Evolutionary conservation across 2,888 invertebrate species (phyloP), one percentile per base, ranked within the genome.

Genomic region (Troides aeacus): DNA sequence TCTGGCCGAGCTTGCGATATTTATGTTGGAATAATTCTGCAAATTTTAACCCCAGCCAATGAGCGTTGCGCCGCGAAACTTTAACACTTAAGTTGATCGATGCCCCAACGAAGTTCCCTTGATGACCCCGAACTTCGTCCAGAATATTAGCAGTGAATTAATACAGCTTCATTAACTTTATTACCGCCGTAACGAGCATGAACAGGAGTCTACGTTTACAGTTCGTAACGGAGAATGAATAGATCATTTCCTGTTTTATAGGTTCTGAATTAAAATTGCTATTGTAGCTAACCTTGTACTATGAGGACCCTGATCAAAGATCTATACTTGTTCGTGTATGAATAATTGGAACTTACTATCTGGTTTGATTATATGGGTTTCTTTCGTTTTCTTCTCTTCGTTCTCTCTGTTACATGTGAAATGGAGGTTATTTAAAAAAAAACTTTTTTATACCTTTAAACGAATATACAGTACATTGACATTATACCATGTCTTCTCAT

Each of bases 71-170:
- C 72, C 71, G 73, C 69, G 66, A 64, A 85, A 85, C 78, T 85
- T 86, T 74, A 73, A 76, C 81, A 80, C 81, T 86, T 83, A 78
- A 72, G 74, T 77, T 82, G 81, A 85, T 81, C 79, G 83, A 85
- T 71, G 73, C 66, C 62, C 73, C 59, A 24, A 64, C 62, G 68
- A 72, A 74, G 75, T 75, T 75, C 72, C 69, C 69, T 62, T 70
- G 74, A 77, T 78, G 75, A 76, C 78, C 53, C 77, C 69, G 77
- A 80, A 66, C 61, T 66, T 66, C 15, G 53, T 53, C 1, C 24
- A 12, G 53, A 24, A 50, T 30, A 46, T 46, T 50, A 21, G 59
- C 58, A 59, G 36, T 36, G 58, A 69, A 69, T 64, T 69, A 69
- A 69, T 64, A 46, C 60, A 61, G 56, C 30, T 64, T 64, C 69